Evolutionary conservation across 2,888 invertebrate species (phyloP).

Genomic region (Muscina levida): DNA sequence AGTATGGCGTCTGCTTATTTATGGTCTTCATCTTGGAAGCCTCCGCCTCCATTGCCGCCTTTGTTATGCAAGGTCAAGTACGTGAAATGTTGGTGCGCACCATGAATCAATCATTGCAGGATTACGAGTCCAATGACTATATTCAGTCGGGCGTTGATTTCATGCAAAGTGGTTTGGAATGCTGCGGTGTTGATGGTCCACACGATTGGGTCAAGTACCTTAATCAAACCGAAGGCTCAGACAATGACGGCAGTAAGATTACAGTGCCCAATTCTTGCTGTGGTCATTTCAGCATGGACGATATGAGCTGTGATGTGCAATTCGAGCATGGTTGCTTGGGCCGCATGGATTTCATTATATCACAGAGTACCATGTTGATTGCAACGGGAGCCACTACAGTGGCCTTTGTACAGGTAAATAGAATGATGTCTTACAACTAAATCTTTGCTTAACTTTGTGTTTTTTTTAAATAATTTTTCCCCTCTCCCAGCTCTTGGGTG

Average conservation of each 20-base stretch:
- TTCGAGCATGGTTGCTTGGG: constrained; percentile 82
- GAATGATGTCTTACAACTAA: not conserved
- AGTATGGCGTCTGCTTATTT: constrained; percentile 90
- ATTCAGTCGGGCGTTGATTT: constrained; percentile 87
- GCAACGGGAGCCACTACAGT: constrained; percentile 90
- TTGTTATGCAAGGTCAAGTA: constrained; percentile 85
- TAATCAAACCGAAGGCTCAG: constrained; percentile 64
- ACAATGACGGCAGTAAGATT: constrained; percentile 74
- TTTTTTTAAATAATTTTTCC: constrained; percentile 2
- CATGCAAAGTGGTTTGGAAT: constrained; percentile 86
- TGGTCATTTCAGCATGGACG: constrained; percentile 72
- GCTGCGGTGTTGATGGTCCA: constrained; percentile 84
- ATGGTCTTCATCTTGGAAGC: constrained; percentile 90
- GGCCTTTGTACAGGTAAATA: constrained; percentile 87
- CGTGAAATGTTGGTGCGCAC: constrained; percentile 81
- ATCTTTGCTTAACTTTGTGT: not conserved
- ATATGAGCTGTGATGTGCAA: constrained; percentile 72
- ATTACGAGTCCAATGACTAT: constrained; percentile 82
- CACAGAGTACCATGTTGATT: constrained; percentile 86
- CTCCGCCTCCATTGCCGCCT: constrained; percentile 90
- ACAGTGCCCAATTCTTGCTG: constrained; percentile 83
- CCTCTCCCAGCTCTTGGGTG: constrained; percentile 86
- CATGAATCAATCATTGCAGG: constrained; percentile 84
- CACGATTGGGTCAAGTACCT: constrained; percentile 82
- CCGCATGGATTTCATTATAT: constrained; percentile 83